These are phyloP conservation scores for Andricus quercusramuli DNA, from an alignment of 2,888 invertebrate species.

Conservation along the genomic window DNA sequence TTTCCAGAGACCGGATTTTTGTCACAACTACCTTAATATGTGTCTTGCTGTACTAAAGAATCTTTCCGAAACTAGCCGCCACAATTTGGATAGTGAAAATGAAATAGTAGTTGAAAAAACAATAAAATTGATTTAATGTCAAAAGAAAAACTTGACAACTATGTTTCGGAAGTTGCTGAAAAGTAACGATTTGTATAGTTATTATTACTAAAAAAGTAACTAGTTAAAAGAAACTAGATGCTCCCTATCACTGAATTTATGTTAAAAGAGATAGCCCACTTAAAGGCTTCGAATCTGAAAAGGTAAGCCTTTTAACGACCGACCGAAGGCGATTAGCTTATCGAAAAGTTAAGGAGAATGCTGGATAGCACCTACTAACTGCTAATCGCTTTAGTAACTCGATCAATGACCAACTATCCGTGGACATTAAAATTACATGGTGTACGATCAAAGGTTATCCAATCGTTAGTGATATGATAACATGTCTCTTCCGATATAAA, in stretches of 20 bases:
- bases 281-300: not conserved
- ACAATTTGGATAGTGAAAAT: too few relatives aligned
- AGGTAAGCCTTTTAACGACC: constrained; percentile 8
- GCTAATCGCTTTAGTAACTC: constrained; percentile 21
- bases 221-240: too few relatives aligned
- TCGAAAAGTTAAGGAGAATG: constrained; percentile 37
- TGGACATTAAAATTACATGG: constrained; percentile 15
- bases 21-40: too few relatives aligned
- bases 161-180: too few relatives aligned
- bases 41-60: too few relatives aligned
- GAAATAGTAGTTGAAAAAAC: too few relatives aligned
- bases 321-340: constrained; percentile 49
- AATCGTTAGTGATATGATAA: constrained; percentile 12
- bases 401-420: not conserved
- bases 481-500: constrained; percentile 17
- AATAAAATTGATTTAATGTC: too few relatives aligned
- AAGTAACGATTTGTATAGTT: too few relatives aligned
- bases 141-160: too few relatives aligned
- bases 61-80: too few relatives aligned
- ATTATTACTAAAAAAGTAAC: too few relatives aligned
- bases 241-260: not conserved
- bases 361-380: constrained; percentile 8
- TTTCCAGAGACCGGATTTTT: too few relatives aligned
- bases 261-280: constrained; percentile 6
- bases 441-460: not conserved